Percentiles rank a stretch among this genome's conserved stretches.
These are phyloP conservation scores for Gastrophryne carolinensis DNA, from an alignment of 2,797 vertebrate genomes.

Conservation along the genomic window DNA sequence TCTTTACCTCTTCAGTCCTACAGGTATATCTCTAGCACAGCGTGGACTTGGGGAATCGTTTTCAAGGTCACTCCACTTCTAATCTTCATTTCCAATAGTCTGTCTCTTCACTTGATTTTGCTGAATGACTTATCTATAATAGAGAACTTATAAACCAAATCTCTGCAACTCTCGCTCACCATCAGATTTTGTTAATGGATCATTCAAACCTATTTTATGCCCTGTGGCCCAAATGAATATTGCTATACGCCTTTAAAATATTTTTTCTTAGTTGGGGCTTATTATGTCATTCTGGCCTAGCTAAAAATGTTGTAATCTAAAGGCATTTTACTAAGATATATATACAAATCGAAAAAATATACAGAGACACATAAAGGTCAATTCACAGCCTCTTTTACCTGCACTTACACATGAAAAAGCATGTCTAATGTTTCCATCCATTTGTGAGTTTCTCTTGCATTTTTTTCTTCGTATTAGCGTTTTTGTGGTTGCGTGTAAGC, in stretches of 20 bases:
- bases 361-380: too few relatives aligned
- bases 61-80: constrained; percentile 8
- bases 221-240: neutral
- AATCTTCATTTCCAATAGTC: constrained; percentile 2
- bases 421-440: too few relatives aligned
- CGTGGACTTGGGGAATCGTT: neutral
- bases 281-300: neutral
- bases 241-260: neutral
- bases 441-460: too few relatives aligned
- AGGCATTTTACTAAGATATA: too few relatives aligned
- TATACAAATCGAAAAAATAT: too few relatives aligned
- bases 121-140: constrained; percentile 11
- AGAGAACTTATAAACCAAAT: neutral
- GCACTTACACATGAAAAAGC: too few relatives aligned
- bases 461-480: too few relatives aligned
- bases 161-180: neutral
- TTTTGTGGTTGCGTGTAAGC: too few relatives aligned
- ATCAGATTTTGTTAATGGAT: neutral
- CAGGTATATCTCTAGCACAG: constrained; percentile 3
- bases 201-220: neutral
- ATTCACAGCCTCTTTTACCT: too few relatives aligned
- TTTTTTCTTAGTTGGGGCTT: neutral
- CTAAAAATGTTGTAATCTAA: neutral
- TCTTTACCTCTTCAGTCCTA: neutral
- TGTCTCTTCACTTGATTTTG: neutral